Base-by-base conservation (phyloP, 2,113 vertebrate genomes). In the Uria lomvia region DNA sequence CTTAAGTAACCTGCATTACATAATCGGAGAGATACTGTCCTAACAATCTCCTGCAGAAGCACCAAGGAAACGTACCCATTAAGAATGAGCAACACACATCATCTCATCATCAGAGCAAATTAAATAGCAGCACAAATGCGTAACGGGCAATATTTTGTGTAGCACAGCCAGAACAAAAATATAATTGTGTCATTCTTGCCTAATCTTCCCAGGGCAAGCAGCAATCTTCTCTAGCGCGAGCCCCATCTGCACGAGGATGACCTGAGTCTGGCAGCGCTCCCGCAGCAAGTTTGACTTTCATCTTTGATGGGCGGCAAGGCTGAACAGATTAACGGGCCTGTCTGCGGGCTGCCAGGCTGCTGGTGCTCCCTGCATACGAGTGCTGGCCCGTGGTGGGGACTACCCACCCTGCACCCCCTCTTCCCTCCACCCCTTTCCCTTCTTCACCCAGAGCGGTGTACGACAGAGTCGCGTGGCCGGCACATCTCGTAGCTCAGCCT, bases 1-100 rank as follows among this genome's bases (percentile, higher is more conserved):
- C 63, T 94, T 92, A 96, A 95, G 52, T 84, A 92, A 96, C 85
- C 91, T 78, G 86, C 79, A 88, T 97, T 97, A 86, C 88, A 76
- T 96, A 95, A 97, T 88, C 42, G 5, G 47, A 83, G 56, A 43
- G 38, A 90, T 80, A 58, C 23, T 80, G 92, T 84, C 86, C 90
- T 88, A 63, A 65, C 52, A 72, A 88, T 58, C 85, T 73, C 92
- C 80, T 77, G 88, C 88, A 94, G 62, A 72, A 94, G 75, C 55
- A 76, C 53, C 10, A 12, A 72, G 87, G 43, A 78, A 81, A 68
- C 1, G 0, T 2, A 49, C 23, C 73, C 47, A 66, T 49, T 80
- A 87, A 43, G 80, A 83, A 92, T 3, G 55, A 91, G 56, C 50
- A 65, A 6, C 47, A 56, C 49, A 38, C n/a, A 65, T 62, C 62